phyloP scores from a whole-genome alignment of 2,113 vertebrate species.

The Mormyrus lacerda region DNA sequence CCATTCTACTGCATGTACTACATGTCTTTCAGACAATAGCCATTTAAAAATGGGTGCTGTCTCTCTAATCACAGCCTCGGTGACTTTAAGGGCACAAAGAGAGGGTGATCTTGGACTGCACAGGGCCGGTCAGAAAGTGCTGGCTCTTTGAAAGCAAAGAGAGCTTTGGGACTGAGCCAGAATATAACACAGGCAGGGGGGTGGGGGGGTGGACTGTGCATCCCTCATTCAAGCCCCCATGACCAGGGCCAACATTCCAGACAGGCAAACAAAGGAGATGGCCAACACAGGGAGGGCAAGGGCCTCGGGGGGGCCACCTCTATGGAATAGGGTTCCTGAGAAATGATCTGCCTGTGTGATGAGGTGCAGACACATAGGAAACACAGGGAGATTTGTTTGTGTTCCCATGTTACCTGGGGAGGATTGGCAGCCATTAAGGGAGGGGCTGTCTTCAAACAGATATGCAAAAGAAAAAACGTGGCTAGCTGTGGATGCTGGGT shows the following conservation, averaged over 20 bases:
- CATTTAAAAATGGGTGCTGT: neutral
- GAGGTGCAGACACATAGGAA: constrained; percentile 23
- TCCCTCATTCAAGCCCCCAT: constrained; percentile 43
- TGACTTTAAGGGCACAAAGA: neutral
- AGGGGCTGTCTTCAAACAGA: neutral
- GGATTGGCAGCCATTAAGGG: neutral
- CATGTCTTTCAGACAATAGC: neutral
- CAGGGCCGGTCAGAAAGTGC: constrained; percentile 26
- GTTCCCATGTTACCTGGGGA: neutral
- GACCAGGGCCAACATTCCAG: constrained; percentile 53
- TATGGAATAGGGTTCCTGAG: constrained; percentile 38
- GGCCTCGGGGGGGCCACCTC: constrained; percentile 30
- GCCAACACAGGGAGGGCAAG: constrained; percentile 25
- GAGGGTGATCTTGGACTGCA: constrained; percentile 25
- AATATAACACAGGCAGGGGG: constrained; percentile 18
- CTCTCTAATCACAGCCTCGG: neutral
- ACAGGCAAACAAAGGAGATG: constrained; percentile 55
- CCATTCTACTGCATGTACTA: neutral
- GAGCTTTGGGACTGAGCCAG: constrained; percentile 16
- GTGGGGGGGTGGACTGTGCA: constrained; percentile 27
- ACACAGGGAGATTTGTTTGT: constrained; percentile 14
- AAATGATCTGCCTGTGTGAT: constrained; percentile 36
- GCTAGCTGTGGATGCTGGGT: neutral
- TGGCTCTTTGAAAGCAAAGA: constrained; percentile 34
- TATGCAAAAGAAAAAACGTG: neutral